phyloP scores from a whole-genome alignment of 2,797 vertebrate genomes.

The Gymnopithys bicolor region DNA sequence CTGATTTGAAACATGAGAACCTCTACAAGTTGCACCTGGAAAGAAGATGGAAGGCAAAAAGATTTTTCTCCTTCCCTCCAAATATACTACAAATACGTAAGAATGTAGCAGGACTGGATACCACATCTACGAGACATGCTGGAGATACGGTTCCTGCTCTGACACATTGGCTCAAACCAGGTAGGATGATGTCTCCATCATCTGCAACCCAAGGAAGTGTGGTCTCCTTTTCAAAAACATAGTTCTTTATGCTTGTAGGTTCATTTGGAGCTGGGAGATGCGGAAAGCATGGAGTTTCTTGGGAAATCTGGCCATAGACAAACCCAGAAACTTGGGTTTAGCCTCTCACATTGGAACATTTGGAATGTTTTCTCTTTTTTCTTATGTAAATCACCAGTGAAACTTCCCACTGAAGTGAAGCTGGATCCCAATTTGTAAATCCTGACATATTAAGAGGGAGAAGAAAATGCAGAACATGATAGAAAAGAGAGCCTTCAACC shows the following conservation, averaged over 20 bases:
- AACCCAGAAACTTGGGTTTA: background rate
- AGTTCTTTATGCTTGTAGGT: background rate
- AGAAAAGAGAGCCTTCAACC: conserved; percentile 34
- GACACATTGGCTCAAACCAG: background rate
- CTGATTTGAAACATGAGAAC: background rate
- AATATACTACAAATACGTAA: background rate
- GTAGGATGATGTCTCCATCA: background rate
- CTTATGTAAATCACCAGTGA: background rate
- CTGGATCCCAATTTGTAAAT: background rate
- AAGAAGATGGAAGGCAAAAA: background rate
- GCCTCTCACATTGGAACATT: background rate
- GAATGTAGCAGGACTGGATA: background rate
- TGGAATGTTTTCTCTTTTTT: background rate
- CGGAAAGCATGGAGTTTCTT: background rate
- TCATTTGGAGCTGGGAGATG: background rate
- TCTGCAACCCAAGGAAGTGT: background rate
- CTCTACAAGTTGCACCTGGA: background rate
- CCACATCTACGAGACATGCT: background rate
- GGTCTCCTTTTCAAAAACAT: background rate
- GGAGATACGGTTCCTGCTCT: background rate
- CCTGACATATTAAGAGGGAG: background rate
- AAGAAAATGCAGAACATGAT: background rate
- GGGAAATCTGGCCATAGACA: background rate
- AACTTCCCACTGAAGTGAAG: background rate
- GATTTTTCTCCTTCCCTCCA: background rate